Evolutionary conservation across 37 sponge, comb jelly and placozoan species (phyloP).

Genomic region (Geodia barretti): DNA sequence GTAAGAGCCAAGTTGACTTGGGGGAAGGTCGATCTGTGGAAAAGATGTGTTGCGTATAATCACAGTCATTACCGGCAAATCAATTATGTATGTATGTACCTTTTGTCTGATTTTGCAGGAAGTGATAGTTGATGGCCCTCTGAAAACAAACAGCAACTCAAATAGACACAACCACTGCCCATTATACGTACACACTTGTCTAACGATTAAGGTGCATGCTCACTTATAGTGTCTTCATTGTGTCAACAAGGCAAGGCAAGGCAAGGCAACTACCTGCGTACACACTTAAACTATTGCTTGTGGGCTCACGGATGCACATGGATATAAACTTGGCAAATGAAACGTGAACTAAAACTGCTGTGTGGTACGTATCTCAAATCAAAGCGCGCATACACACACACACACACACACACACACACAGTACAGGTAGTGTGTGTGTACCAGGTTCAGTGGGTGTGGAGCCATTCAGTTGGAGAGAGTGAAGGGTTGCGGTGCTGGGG

Average conservation of each 20-base stretch:
- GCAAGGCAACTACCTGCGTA: too few relatives aligned
- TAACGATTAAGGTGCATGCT: too few relatives aligned
- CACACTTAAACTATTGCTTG: too few relatives aligned
- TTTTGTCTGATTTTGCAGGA: background rate
- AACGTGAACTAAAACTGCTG: conserved; percentile 28
- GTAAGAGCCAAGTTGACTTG: conserved; percentile 59
- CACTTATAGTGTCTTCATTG: too few relatives aligned
- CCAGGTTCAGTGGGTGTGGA: background rate
- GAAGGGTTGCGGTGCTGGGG: background rate
- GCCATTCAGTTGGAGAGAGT: background rate
- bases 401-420: conserved; percentile 6
- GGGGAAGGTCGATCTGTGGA: conserved; percentile 3
- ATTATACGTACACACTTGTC: background rate
- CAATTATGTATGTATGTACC: background rate
- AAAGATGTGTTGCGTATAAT: conserved; percentile 1
- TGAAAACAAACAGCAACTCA: background rate
- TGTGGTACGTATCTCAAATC: background rate
- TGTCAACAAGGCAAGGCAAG: too few relatives aligned
- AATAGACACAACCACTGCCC: background rate
- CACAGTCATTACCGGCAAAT: background rate
- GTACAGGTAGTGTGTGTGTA: too few relatives aligned
- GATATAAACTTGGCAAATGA: too few relatives aligned
- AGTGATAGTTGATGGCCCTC: conserved; percentile 13
- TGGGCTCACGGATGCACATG: too few relatives aligned
- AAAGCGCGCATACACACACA: background rate